phyloP scores from a whole-genome alignment of 2,113 vertebrate species.

The Gavia stellata region DNA sequence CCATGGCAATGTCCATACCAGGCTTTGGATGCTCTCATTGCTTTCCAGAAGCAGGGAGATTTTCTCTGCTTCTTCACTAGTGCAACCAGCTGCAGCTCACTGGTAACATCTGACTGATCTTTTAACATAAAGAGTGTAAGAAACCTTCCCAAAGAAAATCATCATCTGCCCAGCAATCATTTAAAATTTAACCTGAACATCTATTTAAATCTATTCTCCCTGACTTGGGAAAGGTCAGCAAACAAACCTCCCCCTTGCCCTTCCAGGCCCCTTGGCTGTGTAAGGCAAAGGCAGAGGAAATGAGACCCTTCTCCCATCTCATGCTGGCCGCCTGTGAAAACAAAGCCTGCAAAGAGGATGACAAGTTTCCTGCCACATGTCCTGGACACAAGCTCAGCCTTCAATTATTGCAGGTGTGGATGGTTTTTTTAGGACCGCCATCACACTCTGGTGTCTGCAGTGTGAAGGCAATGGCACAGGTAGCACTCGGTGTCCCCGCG shows the following conservation, averaged over 20 bases:
- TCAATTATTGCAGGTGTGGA: neutral
- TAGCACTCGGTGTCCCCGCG: rapidly evolving
- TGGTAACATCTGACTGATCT: neutral
- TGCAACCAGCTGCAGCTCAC: neutral
- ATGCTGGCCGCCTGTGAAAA: neutral
- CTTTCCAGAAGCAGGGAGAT: neutral
- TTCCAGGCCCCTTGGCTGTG: rapidly evolving
- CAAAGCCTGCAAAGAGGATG: neutral
- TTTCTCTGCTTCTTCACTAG: neutral
- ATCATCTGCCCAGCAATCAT: neutral
- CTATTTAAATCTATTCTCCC: neutral
- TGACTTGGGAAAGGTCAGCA: neutral
- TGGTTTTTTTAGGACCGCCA: neutral
- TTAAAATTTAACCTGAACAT: neutral
- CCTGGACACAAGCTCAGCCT: neutral
- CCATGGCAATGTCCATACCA: too few species aligned
- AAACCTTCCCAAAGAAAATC: neutral
- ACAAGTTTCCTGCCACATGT: rapidly evolving
- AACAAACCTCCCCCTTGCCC: neutral
- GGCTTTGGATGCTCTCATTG: neutral
- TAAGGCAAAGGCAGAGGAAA: neutral
- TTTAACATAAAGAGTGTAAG: neutral
- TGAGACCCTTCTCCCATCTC: too few species aligned
- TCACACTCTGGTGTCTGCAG: neutral
- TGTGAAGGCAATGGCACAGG: neutral